These are phyloP conservation scores for Acanthisitta chloris DNA, from an alignment of 2,113 vertebrate species.

Conservation along the genomic window DNA sequence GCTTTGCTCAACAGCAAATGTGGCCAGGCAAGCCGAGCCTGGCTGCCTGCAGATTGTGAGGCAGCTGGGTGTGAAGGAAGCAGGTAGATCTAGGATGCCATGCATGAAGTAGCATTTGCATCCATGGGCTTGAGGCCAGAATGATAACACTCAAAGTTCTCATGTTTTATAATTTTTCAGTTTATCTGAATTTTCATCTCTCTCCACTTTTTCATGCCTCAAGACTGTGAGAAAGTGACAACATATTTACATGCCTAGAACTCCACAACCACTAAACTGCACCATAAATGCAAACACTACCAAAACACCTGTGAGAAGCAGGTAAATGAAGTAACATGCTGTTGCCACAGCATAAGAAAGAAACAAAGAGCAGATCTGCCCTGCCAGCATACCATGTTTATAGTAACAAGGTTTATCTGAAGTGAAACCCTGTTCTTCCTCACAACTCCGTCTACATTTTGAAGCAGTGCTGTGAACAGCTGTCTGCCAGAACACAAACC, in stretches of 20 bases:
- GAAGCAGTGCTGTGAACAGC: not conserved
- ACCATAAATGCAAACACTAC: not conserved
- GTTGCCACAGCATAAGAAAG: not conserved
- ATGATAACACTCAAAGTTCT: not conserved
- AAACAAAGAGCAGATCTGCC: not conserved
- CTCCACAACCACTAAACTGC: not conserved
- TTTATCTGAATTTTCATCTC: not conserved
- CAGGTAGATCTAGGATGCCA: not conserved
- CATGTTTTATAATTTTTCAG: not conserved
- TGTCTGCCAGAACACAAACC: not conserved
- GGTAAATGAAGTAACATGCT: not conserved
- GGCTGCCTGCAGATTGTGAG: not conserved
- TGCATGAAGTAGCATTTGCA: not conserved
- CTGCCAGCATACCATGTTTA: not conserved
- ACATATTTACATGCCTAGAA: not conserved
- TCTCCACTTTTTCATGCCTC: not conserved
- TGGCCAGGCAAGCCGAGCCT: not conserved
- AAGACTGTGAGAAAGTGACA: not conserved
- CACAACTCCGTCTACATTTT: constrained; percentile 24
- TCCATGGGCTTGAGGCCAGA: not conserved
- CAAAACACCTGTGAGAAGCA: not conserved
- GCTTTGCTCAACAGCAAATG: not conserved
- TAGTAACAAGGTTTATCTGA: not conserved
- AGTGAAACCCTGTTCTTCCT: not conserved
- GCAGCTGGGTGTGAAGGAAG: not conserved